phyloP scores from a whole-genome alignment of 2,113 vertebrate genomes.

The Phrynosoma platyrhinos region DNA sequence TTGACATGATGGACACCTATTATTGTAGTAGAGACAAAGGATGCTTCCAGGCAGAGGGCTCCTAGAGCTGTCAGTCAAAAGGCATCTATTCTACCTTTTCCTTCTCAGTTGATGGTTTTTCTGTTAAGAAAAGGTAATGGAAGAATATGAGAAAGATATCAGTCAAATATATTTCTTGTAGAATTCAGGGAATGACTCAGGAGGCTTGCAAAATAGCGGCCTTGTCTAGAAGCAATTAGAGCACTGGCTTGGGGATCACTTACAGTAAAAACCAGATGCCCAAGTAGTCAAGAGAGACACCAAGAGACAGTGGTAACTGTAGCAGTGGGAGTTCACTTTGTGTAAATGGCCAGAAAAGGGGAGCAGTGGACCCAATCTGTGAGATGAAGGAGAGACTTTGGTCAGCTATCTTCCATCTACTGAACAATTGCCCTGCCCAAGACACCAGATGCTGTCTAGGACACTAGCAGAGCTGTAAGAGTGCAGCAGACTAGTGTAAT shows the following conservation, averaged over 20 bases:
- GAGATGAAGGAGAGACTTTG: background rate
- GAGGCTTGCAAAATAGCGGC: background rate
- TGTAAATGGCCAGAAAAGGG: background rate
- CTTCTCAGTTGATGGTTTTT: background rate
- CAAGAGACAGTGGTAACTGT: background rate
- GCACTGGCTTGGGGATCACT: background rate
- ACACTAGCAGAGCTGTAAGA: background rate
- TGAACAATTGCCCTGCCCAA: background rate
- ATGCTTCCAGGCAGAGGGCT: background rate
- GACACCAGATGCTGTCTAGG: background rate
- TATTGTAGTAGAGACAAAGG: background rate
- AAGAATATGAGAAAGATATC: too few species aligned
- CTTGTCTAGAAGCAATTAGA: background rate
- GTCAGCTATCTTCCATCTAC: background rate
- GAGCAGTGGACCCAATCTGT: background rate
- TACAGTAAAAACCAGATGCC: background rate
- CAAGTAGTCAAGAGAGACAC: background rate
- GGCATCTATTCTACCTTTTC: background rate
- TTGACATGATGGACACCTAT: background rate
- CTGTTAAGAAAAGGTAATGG: too few species aligned
- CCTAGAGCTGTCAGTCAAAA: background rate
- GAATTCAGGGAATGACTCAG: background rate
- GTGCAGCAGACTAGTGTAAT: too few species aligned
- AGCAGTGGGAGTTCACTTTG: background rate
- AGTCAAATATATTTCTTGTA: too few species aligned